Conservation (phyloP, 2,888 invertebrate genomes). For the Dolichopus griseipennis region DNA sequence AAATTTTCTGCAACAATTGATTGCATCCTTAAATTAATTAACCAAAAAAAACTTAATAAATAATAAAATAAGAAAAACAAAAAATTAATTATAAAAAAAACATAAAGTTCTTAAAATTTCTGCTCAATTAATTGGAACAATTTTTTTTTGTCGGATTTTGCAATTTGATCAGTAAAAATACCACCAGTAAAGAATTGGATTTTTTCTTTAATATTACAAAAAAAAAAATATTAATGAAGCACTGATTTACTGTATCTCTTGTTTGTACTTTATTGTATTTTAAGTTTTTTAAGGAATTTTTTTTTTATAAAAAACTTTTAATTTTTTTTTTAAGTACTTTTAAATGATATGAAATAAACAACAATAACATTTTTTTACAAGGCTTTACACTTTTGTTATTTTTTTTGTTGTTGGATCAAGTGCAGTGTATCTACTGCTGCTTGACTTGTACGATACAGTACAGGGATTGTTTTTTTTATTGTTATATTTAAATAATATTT, state of each 20-base stretch:
- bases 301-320: too few relatives aligned
- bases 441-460: background rate
- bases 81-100: background rate
- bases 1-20: background rate
- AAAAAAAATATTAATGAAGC: background rate
- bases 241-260: background rate
- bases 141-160: background rate
- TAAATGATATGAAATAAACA: too few relatives aligned
- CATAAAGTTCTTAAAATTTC: background rate
- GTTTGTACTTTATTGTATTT: too few relatives aligned
- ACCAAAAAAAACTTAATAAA: background rate
- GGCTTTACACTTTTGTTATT: background rate
- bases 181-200: background rate
- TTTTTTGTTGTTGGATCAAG: background rate
- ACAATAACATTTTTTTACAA: too few relatives aligned
- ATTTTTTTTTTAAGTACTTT: too few relatives aligned
- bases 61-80: too few relatives aligned
- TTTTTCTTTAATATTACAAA: background rate
- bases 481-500: too few relatives aligned
- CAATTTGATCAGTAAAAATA: background rate
- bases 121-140: conserved; percentile 2
- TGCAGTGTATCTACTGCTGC: background rate
- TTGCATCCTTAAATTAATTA: conserved; percentile 4
- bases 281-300: too few relatives aligned
- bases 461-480: too few relatives aligned